Percentiles rank a stretch among this genome's conserved stretches.
Conservation (phyloP, 2,113 vertebrate genomes). For the Lethenteron reissneri region DNA sequence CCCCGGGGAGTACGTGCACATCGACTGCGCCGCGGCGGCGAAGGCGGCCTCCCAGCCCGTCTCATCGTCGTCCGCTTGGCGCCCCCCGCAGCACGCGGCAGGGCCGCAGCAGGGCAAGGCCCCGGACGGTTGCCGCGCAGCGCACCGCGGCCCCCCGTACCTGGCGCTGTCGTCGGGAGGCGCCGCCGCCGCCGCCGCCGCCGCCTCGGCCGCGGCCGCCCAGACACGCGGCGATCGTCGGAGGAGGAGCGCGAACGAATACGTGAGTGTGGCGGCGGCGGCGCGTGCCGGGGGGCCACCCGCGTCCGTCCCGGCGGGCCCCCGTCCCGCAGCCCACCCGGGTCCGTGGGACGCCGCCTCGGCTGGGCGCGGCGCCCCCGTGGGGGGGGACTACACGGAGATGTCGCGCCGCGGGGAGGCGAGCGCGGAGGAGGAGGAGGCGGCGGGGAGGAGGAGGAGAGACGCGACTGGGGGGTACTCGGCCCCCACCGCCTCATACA, state of each 20-base stretch:
- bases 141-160: background rate
- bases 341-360: too few relatives aligned
- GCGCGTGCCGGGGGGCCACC: too few relatives aligned
- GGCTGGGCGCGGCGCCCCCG: too few relatives aligned
- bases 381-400: too few relatives aligned
- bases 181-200: background rate
- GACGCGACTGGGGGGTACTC: too few relatives aligned
- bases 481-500: too few relatives aligned
- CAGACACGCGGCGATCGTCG: background rate
- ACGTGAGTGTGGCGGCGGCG: too few relatives aligned
- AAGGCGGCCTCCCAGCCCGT: background rate
- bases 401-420: too few relatives aligned
- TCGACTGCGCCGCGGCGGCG: constrained; percentile 31
- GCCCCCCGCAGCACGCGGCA: background rate
- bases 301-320: too few relatives aligned
- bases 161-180: background rate
- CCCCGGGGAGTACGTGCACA: constrained; percentile 56
- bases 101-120: background rate
- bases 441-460: too few relatives aligned
- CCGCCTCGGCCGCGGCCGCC: background rate
- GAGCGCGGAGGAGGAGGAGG: too few relatives aligned
- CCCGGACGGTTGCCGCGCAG: background rate
- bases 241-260: background rate
- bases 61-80: background rate
- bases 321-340: too few relatives aligned